These are phyloP conservation scores for Protobothrops flavoviridis DNA, from an alignment of 2,113 vertebrate genomes.

Conservation along the genomic window DNA sequence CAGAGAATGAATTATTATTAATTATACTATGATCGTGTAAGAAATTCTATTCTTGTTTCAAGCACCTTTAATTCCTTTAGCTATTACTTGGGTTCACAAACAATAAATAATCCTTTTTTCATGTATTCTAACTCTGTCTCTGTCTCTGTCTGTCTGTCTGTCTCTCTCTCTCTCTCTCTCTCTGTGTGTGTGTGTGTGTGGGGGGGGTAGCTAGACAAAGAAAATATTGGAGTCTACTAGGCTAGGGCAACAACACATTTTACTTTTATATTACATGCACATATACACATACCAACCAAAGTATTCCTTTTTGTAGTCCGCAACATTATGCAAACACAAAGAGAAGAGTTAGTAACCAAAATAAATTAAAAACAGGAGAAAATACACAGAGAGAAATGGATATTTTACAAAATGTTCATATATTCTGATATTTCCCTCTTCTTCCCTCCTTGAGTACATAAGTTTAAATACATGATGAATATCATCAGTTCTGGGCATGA, in stretches of 20 bases:
- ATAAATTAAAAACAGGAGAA: background rate
- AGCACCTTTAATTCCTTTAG: too few relatives aligned
- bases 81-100: too few relatives aligned
- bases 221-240: background rate
- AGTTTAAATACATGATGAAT: background rate
- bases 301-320: background rate
- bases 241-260: background rate
- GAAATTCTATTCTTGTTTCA: too few relatives aligned
- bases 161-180: background rate
- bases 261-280: background rate
- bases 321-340: background rate
- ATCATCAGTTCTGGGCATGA: background rate
- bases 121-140: too few relatives aligned
- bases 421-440: background rate
- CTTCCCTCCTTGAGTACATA: background rate
- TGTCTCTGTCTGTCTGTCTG: rapidly evolving
- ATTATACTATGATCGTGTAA: too few relatives aligned
- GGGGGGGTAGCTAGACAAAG: background rate
- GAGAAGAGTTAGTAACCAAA: background rate
- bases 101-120: too few relatives aligned
- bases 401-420: background rate
- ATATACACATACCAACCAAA: background rate
- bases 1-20: too few relatives aligned
- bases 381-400: background rate
- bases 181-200: too few relatives aligned